phyloP scores from a whole-genome alignment of 2,888 invertebrate species.

The Aporophyla nigra region DNA sequence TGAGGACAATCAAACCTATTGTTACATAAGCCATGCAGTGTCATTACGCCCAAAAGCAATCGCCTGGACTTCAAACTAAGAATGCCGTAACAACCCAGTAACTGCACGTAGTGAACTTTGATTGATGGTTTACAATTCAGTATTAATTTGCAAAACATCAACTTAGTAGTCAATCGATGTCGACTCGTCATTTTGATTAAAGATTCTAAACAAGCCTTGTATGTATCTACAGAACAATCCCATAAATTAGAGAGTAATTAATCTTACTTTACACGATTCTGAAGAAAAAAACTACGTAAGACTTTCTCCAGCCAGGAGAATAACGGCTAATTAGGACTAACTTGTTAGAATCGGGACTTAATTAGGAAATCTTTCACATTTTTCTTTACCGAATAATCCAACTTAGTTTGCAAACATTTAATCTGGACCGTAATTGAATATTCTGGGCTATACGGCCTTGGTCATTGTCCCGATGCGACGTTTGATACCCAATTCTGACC shows the following conservation, averaged over 20 bases:
- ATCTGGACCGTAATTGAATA: slow-evolving; percentile 12
- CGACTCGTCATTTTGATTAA: not conserved
- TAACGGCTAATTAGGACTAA: slow-evolving; percentile 14
- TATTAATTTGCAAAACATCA: not conserved
- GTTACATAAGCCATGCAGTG: no score
- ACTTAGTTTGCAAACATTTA: not conserved
- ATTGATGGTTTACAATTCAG: no score
- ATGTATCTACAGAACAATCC: not conserved
- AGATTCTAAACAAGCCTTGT: not conserved
- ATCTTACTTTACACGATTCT: slow-evolving; percentile 17
- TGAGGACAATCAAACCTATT: no score
- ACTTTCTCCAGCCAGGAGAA: not conserved
- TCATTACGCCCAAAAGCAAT: no score
- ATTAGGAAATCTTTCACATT: slow-evolving; percentile 32
- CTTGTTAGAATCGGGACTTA: slow-evolving; percentile 6
- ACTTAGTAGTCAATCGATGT: not conserved
- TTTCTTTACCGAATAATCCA: slow-evolving; percentile 10
- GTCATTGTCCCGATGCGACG: not conserved
- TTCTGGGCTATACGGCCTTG: slow-evolving; percentile 4
- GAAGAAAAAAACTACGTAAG: not conserved
- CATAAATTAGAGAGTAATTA: slow-evolving; percentile 24
- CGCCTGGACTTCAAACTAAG: no score
- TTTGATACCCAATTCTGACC: slow-evolving; percentile 6
- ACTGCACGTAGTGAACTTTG: no score
- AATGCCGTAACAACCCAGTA: no score